phyloP scores from a whole-genome alignment of 2,888 invertebrate genomes.

The Amiota minor region DNA sequence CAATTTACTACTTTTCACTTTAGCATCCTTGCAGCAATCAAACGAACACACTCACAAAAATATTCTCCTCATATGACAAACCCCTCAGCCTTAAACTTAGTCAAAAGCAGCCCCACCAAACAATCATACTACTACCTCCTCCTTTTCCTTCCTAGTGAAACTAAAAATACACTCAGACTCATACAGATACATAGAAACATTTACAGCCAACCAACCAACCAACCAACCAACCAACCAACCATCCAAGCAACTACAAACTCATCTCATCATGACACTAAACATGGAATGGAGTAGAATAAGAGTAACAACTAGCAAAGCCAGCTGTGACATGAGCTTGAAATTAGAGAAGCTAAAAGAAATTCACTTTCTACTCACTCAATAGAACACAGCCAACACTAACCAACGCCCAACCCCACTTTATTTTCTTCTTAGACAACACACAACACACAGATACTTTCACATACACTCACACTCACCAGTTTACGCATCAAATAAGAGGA shows the following conservation, averaged over 20 bases:
- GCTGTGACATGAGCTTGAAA: slow-evolving; percentile 53
- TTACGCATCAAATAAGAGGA: too few relatives aligned
- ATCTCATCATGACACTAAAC: too few relatives aligned
- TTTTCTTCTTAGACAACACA: not conserved
- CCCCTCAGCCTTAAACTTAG: not conserved
- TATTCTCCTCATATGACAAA: not conserved
- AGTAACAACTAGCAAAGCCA: slow-evolving; percentile 41
- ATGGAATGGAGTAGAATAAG: too few relatives aligned
- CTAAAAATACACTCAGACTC: not conserved
- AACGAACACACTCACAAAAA: slow-evolving; percentile 12
- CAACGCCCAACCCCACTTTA: slow-evolving; percentile 2
- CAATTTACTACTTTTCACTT: slow-evolving; percentile 71
- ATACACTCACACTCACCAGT: too few relatives aligned
- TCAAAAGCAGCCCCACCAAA: not conserved
- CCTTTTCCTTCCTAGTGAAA: too few relatives aligned
- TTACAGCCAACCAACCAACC: not conserved
- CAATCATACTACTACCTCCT: not conserved
- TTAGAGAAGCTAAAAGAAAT: slow-evolving; percentile 54
- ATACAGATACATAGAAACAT: not conserved
- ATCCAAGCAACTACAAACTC: too few relatives aligned
- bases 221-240: too few relatives aligned
- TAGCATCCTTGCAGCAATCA: slow-evolving; percentile 49
- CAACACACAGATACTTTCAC: too few relatives aligned
- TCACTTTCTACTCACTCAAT: slow-evolving; percentile 21
- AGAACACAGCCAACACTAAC: not conserved